Conservation (phyloP, 2,113 vertebrate genomes). For the Edolisoma coerulescens region DNA sequence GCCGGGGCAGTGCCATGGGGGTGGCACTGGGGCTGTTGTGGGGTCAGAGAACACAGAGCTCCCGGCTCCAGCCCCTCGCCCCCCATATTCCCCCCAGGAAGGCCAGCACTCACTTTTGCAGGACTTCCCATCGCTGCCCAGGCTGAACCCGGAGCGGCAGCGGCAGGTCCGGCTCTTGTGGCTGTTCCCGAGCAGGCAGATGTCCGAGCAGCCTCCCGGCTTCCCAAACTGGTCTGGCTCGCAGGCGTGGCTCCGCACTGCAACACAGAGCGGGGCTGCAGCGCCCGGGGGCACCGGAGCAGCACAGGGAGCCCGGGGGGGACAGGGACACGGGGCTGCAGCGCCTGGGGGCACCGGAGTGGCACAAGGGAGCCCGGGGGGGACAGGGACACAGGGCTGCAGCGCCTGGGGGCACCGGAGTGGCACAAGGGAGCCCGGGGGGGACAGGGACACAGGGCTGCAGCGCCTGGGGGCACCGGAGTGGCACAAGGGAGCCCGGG, state of each 20-base stretch:
- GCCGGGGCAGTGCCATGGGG: fast-evolving
- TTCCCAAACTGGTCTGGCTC: slow-evolving; percentile 88
- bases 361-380: too few species aligned
- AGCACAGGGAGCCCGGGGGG: fast-evolving
- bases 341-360: too few species aligned
- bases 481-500: neutral
- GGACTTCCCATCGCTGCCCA: slow-evolving; percentile 93
- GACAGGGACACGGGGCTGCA: neutral
- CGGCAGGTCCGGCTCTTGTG: slow-evolving; percentile 94
- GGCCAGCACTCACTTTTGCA: slow-evolving; percentile 87
- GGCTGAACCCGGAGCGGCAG: slow-evolving; percentile 92
- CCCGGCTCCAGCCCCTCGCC: fast-evolving
- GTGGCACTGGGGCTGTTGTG: fast-evolving
- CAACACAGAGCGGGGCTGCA: neutral
- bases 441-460: too few species aligned
- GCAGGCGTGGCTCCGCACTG: slow-evolving; percentile 93
- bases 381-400: neutral
- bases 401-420: neutral
- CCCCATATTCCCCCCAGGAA: neutral
- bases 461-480: too few species aligned
- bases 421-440: too few species aligned
- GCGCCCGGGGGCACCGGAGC: neutral
- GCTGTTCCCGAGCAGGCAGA: slow-evolving; percentile 94
- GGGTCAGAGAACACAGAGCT: neutral
- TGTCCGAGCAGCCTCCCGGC: slow-evolving; percentile 92